Percentiles rank a stretch among this genome's conserved stretches.
Evolutionary conservation across 2,888 invertebrate genomes (phyloP).

Genomic region (Malthinus seriepunctatus): DNA sequence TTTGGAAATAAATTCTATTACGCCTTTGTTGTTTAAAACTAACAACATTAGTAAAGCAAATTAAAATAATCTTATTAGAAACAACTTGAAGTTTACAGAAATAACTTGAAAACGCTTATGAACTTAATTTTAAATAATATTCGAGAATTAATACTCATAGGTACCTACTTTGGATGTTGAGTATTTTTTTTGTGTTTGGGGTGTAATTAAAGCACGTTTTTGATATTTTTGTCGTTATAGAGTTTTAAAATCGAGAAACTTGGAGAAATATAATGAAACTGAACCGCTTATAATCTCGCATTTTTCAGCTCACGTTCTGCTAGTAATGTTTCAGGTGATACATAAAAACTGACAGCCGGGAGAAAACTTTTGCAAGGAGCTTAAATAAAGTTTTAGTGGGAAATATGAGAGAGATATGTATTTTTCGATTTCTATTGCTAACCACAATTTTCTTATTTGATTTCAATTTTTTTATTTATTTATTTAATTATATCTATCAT

Average conservation of each 20-base stretch:
- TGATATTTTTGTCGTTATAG: constrained; percentile 8
- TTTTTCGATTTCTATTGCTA: constrained; percentile 11
- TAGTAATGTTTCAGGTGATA: constrained; percentile 30
- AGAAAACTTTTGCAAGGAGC: constrained; percentile 31
- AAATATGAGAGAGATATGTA: constrained; percentile 22
- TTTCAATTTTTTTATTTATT: too few relatives aligned
- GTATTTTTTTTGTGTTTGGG: too few relatives aligned
- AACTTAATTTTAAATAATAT: too few relatives aligned
- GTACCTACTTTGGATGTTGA: too few relatives aligned
- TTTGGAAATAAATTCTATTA: neutral
- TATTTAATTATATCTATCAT: too few relatives aligned
- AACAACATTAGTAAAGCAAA: too few relatives aligned
- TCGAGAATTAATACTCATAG: too few relatives aligned
- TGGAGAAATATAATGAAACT: constrained; percentile 22
- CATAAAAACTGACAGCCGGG: constrained; percentile 33
- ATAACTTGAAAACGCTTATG: too few relatives aligned
- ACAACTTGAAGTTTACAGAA: too few relatives aligned
- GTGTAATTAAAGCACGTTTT: constrained; percentile 18
- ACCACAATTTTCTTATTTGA: too few relatives aligned
- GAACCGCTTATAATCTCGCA: constrained; percentile 22
- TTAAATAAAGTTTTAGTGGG: constrained; percentile 28
- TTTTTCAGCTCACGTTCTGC: constrained; percentile 25
- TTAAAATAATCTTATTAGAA: too few relatives aligned
- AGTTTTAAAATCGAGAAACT: constrained; percentile 15
- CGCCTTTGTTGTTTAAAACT: too few relatives aligned